Evolutionary conservation across 1,140 invertebrate genomes (phyloP), one percentile per base, ranked within the genome.

Genomic region (Aphidius ervi): DNA sequence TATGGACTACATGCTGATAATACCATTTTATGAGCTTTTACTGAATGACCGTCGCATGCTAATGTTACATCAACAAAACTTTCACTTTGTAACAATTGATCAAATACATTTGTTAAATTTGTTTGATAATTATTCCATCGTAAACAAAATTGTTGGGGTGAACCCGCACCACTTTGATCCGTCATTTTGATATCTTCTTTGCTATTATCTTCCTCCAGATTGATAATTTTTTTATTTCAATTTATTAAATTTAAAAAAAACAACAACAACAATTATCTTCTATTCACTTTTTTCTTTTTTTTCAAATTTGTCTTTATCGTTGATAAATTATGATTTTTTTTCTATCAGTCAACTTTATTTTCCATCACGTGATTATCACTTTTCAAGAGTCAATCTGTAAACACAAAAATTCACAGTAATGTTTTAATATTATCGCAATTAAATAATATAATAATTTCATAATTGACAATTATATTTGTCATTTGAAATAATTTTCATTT

Each of bases 71-170:
- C 93, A 55, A 95, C 93, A 77, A 96, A 94, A 57, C 88, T 89
- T 79, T 95, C 92, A 75, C 87, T 92, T 76, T 94, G 91, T 53
- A 95, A 83, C 56, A 97, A 85, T 77, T 94, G 91, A 71, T 95
- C 92, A 80, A 97, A 95, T 59, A 94, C 92, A 78, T 88, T 93
- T 56, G 92, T 91, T 69, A 96, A 81, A 75, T 95, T 96, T 60
- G 85, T 88, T 75, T 94, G 92, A 79, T 95, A 95, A 75, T 95
- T 95, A 83, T 96, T 96, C 94, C 93, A 96, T 42, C 92, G 84
- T 69, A 96, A 83, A 76, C 93, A 96, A 82, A 95, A 88, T 68
- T 87, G 86, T 78, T 89, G 86, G 67, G 82, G 82, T 58, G 82
- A 81, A 59, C 76, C 79, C 68, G 76, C 75, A 23, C 78, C 78